Evolutionary conservation across 2,113 vertebrate genomes (phyloP).

Genomic region (Panthera leo): DNA sequence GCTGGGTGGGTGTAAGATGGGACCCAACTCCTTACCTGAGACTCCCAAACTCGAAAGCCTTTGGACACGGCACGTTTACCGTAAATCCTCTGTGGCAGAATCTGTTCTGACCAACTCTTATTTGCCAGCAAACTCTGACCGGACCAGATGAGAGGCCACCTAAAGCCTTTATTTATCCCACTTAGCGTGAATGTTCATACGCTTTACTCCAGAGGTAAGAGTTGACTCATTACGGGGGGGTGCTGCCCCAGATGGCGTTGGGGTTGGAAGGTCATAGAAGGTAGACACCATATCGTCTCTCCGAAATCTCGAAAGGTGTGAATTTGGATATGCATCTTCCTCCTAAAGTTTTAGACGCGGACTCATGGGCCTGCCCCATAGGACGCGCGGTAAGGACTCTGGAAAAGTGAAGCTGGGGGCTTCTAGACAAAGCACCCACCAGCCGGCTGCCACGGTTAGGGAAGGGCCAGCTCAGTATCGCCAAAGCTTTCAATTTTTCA

Average conservation of each 20-base stretch:
- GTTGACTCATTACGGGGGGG: neutral
- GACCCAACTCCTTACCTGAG: rapidly evolving
- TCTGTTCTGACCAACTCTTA: neutral
- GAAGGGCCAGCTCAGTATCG: neutral
- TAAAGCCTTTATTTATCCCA: neutral
- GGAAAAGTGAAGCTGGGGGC: neutral
- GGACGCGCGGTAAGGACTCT: neutral
- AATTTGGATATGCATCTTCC: neutral
- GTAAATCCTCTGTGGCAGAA: neutral
- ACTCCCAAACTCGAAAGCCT: neutral
- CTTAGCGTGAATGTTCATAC: neutral
- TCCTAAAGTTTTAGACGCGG: neutral
- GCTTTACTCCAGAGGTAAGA: neutral
- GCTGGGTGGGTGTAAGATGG: neutral
- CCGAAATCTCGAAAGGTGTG: neutral
- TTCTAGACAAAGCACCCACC: no score
- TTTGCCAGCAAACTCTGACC: neutral
- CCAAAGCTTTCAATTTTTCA: neutral
- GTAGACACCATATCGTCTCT: neutral
- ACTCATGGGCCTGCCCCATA: neutral
- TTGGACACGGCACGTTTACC: neutral
- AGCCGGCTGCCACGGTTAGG: neutral
- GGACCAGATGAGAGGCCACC: neutral
- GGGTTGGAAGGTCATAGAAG: neutral
- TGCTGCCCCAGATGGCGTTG: rapidly evolving